These are phyloP conservation scores for Formica exsecta DNA, from an alignment of 1,140 invertebrate genomes.

Conservation along the genomic window DNA sequence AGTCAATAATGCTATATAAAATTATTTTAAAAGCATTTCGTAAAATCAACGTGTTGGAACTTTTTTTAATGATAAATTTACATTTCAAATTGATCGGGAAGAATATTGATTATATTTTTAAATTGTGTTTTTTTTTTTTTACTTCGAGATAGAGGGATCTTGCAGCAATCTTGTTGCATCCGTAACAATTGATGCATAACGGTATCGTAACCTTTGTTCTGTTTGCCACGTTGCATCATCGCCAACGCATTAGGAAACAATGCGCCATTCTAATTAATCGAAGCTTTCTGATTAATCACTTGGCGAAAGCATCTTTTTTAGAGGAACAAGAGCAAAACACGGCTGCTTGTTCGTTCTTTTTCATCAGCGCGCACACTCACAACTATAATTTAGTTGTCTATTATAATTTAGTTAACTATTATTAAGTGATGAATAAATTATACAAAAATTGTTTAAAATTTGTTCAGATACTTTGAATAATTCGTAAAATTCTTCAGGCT, in stretches of 20 bases:
- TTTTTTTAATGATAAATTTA: background rate
- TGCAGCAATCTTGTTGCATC: background rate
- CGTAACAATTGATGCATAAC: constrained; percentile 46
- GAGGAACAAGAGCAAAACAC: constrained; percentile 31
- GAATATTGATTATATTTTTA: background rate
- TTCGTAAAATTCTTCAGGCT: too few species aligned
- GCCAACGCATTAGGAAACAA: constrained; percentile 36
- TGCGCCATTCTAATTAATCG: constrained; percentile 58
- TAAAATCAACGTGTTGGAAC: background rate
- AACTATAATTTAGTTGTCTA: background rate
- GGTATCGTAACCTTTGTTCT: constrained; percentile 45
- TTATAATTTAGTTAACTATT: too few species aligned
- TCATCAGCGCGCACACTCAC: constrained; percentile 42
- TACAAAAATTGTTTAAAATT: background rate
- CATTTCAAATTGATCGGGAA: background rate
- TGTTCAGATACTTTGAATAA: background rate
- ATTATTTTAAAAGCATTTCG: background rate
- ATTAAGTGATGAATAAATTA: background rate
- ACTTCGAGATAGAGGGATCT: background rate
- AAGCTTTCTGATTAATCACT: constrained; percentile 12
- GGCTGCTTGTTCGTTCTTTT: constrained; percentile 19
- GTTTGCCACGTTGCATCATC: constrained; percentile 21
- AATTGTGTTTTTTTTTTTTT: background rate
- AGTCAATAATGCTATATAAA: background rate
- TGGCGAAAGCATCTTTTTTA: constrained; percentile 28